Conservation (phyloP, 2,888 invertebrate species). For the Galerucella calmariensis region DNA sequence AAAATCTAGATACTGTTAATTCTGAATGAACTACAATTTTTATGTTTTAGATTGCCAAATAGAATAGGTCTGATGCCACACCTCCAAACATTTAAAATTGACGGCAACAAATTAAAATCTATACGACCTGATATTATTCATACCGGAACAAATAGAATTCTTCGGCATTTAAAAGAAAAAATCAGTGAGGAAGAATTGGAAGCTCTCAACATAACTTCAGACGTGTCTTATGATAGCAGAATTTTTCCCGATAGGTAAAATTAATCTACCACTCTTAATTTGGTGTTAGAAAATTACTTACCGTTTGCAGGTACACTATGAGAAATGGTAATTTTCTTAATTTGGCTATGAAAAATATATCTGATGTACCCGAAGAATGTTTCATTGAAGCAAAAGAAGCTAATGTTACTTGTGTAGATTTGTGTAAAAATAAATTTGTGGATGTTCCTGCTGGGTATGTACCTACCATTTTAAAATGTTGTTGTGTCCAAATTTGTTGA, state of each 20-base stretch:
- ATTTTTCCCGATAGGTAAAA: slow-evolving; percentile 55
- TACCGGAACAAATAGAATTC: slow-evolving; percentile 84
- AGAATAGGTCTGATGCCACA: slow-evolving; percentile 78
- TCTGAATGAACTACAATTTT: no score
- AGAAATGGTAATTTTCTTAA: slow-evolving; percentile 70
- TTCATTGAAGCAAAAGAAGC: slow-evolving; percentile 78
- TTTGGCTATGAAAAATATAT: slow-evolving; percentile 73
- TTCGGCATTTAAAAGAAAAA: slow-evolving; percentile 80
- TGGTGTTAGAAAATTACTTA: neutral
- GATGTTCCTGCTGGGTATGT: slow-evolving; percentile 76
- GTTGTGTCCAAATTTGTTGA: no score
- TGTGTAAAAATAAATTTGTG: slow-evolving; percentile 82
- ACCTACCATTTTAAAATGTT: slow-evolving; percentile 2
- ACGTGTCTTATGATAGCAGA: slow-evolving; percentile 44
- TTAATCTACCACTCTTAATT: no score
- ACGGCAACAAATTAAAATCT: slow-evolving; percentile 86
- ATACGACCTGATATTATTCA: slow-evolving; percentile 86
- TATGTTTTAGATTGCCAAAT: slow-evolving; percentile 71
- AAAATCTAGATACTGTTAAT: no score
- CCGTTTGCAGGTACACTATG: slow-evolving; percentile 67
- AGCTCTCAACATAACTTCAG: slow-evolving; percentile 32
- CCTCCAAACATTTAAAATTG: slow-evolving; percentile 83
- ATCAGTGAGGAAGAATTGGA: slow-evolving; percentile 56
- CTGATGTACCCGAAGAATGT: slow-evolving; percentile 76
- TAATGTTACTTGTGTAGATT: slow-evolving; percentile 79